Conservation (phyloP, 2,888 invertebrate genomes). For the Sepiola atlantica region DNA sequence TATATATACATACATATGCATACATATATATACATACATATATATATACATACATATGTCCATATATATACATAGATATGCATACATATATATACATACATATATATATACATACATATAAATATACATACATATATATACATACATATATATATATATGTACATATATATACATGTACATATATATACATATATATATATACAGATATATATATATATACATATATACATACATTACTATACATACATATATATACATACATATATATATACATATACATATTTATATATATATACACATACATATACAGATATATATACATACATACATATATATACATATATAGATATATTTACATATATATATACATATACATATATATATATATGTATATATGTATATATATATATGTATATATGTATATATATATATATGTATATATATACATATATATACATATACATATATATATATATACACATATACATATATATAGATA, state of each 20-base stretch:
- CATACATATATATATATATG: background rate
- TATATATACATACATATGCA: background rate
- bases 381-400: slow-evolving; percentile 6
- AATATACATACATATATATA: background rate
- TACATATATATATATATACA: background rate
- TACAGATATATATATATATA: background rate
- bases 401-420: background rate
- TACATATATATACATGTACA: background rate
- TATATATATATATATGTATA: slow-evolving; percentile 23
- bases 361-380: background rate
- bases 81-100: slow-evolving; percentile 6
- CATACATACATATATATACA: background rate
- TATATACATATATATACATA: slow-evolving; percentile 24
- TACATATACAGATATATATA: background rate
- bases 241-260: slow-evolving; percentile 12
- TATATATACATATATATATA: slow-evolving; percentile 24
- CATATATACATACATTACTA: background rate
- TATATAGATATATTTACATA: background rate
- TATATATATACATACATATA: background rate
- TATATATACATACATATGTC: background rate
- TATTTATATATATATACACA: slow-evolving; percentile 21
- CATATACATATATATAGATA: background rate
- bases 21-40: background rate
- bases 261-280: slow-evolving; percentile 17
- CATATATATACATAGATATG: background rate